Base-by-base conservation (phyloP, 23 tunicate species). In the Aplidium turbinatum region DNA sequence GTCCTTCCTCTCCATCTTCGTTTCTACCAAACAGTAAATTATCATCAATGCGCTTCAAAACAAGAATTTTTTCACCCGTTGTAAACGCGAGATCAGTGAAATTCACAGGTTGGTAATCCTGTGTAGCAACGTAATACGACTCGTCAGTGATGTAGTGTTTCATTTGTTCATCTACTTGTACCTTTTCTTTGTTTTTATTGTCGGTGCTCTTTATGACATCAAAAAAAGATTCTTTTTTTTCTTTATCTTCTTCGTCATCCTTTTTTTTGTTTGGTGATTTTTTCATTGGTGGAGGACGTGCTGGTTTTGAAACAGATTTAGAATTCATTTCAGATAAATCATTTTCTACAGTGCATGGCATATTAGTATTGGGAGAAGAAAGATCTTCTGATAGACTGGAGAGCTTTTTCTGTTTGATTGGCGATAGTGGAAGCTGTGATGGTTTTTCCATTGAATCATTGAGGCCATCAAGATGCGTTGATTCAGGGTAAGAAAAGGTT, bases 1-100 rank as follows among this genome's bases (percentile, higher is more conserved):
- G 26, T 0, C 89, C 89, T 54, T 83, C 89, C 38, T 83, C 81
- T 0, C 89, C 89, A 3, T 64, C 76, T 25, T 64, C 89, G 62
- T 75, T 83, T 38, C 89, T 74, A 24, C 89, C 89, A 35, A 83
- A 83, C 39, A 75, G 47, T 27, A 75, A 33, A 9, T 63, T 40
- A 4, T 53, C 89, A 53, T 75, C 76, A 16, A 83, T 53, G 28
- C 70, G 64, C 23, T 75, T 74, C 31, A 74, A 38, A 25, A 83
- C 70, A 1, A 70, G 31, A 18, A 83, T 53, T 62, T 67, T 65
- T 28, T 83, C 89, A 31, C 89, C 89, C 21, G 68, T 57, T 27
- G 67, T 24, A 52, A 83, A 83, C 2, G 76, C 39, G 6, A 83
- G 54, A 30, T 83, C 89, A 4, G 76, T 64, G 42, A 83, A 75